Conservation (phyloP, 2,113 vertebrate genomes). For the Promerops cafer region DNA sequence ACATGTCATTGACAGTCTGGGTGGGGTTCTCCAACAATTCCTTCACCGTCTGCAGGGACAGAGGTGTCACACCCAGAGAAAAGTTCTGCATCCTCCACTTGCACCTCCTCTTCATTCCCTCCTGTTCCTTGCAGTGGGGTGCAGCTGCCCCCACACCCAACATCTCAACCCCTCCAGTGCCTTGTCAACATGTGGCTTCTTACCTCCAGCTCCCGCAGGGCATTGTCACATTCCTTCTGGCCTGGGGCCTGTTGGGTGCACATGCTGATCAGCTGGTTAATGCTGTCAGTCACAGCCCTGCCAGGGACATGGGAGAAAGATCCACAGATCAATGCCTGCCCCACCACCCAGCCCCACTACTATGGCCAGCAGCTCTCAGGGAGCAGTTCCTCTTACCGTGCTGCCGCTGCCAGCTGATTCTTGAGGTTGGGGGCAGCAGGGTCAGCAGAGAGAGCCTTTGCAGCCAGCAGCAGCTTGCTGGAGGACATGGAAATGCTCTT, state of each 20-base stretch:
- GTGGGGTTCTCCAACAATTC: conserved; percentile 95
- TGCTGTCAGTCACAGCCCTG: conserved; percentile 94
- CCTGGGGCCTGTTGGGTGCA: conserved; percentile 95
- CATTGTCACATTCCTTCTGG: conserved; percentile 97
- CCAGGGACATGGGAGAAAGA: background rate
- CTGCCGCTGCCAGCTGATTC: conserved; percentile 93
- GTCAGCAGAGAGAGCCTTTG: conserved; percentile 93
- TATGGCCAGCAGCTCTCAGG: background rate
- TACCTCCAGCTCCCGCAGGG: conserved; percentile 92
- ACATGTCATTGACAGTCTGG: conserved; percentile 88
- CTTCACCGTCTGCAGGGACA: conserved; percentile 80
- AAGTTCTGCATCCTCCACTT: background rate
- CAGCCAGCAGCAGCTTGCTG: conserved; percentile 91
- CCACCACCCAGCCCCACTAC: background rate
- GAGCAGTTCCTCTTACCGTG: conserved; percentile 72
- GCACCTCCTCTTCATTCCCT: background rate
- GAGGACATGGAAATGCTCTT: conserved; percentile 99
- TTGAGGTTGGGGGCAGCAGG: conserved; percentile 92
- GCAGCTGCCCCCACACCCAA: background rate
- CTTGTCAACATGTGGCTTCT: background rate
- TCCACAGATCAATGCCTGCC: background rate
- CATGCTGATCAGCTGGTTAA: conserved; percentile 98
- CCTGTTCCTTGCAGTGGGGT: accelerated
- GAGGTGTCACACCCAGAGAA: background rate
- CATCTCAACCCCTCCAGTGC: background rate